Percentiles rank a stretch among this genome's conserved stretches.
These are phyloP conservation scores for Pristionchus maxplancki DNA, from an alignment of 2,888 invertebrate genomes.

Conservation along the genomic window DNA sequence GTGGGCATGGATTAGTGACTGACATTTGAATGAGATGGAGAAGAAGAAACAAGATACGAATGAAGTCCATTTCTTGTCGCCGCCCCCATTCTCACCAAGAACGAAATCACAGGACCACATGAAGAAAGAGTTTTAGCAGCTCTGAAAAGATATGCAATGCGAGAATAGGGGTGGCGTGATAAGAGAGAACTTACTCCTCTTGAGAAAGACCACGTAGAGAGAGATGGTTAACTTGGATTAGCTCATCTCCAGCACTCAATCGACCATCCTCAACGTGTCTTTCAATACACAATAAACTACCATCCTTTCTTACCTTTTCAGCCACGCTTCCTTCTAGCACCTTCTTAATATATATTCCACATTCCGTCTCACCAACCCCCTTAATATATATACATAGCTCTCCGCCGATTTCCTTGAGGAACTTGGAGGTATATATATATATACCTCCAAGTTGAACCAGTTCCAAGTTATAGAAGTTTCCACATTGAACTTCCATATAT, in stretches of 20 bases:
- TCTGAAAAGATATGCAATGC: constrained; percentile 82
- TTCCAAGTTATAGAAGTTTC: no score
- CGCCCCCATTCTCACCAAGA: constrained; percentile 97
- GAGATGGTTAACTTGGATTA: constrained; percentile 95
- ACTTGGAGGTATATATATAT: no score
- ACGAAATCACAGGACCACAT: constrained; percentile 92
- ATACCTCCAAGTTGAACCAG: no score
- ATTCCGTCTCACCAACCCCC: constrained; percentile 87
- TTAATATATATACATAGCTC: no score
- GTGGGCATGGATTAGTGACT: neutral
- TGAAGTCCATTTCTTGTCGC: constrained; percentile 97
- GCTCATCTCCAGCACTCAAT: constrained; percentile 95
- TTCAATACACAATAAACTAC: no score
- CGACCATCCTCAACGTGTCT: constrained; percentile 97
- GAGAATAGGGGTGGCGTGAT: no score
- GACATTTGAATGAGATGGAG: constrained; percentile 17
- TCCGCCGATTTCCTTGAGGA: no score
- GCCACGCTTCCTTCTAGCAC: constrained; percentile 88
- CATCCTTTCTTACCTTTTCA: constrained; percentile 79
- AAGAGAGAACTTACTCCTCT: constrained; percentile 82
- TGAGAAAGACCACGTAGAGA: constrained; percentile 88
- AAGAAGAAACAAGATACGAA: constrained; percentile 10
- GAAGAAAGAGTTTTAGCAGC: constrained; percentile 96
- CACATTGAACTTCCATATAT: no score
- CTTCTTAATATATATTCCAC: constrained; percentile 98